Evolutionary conservation across 2,888 invertebrate species (phyloP).

Genomic region (Drosophila prolongata): DNA sequence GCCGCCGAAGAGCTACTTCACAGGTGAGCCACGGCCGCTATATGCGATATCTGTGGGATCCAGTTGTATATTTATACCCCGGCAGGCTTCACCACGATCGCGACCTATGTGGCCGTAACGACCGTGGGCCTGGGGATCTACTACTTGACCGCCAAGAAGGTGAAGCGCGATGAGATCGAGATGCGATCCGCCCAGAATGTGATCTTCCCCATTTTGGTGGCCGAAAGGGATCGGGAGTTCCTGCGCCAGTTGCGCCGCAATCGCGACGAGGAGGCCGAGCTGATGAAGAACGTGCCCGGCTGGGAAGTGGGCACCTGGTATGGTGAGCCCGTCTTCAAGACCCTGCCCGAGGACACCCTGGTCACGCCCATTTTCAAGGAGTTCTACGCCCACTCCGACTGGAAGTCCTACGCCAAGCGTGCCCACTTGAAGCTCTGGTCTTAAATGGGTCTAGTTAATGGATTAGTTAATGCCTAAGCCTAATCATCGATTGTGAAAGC

Average conservation of each 20-base stretch:
- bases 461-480: constrained; percentile 53
- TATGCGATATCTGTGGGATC: too few relatives aligned
- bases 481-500: constrained; percentile 47
- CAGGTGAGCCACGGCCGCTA: constrained; percentile 85
- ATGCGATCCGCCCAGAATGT: constrained; percentile 91
- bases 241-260: constrained; percentile 92
- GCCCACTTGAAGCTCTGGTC: constrained; percentile 86
- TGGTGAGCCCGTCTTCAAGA: constrained; percentile 92
- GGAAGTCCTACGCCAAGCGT: constrained; percentile 85
- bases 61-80: too few relatives aligned
- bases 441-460: constrained; percentile 82
- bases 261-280: constrained; percentile 92
- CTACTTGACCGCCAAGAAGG: constrained; percentile 85
- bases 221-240: constrained; percentile 93
- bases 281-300: constrained; percentile 95
- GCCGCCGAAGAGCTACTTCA: constrained; percentile 89
- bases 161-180: constrained; percentile 88
- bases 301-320: constrained; percentile 96
- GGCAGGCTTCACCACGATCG: constrained; percentile 87
- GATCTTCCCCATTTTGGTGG: constrained; percentile 90
- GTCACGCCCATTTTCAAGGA: constrained; percentile 88
- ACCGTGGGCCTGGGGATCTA: constrained; percentile 87
- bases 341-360: constrained; percentile 87
- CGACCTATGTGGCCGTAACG: constrained; percentile 87
- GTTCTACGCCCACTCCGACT: constrained; percentile 89